phyloP scores from a whole-genome alignment of 2,113 vertebrate species.

The Oreocharis arfaki region DNA sequence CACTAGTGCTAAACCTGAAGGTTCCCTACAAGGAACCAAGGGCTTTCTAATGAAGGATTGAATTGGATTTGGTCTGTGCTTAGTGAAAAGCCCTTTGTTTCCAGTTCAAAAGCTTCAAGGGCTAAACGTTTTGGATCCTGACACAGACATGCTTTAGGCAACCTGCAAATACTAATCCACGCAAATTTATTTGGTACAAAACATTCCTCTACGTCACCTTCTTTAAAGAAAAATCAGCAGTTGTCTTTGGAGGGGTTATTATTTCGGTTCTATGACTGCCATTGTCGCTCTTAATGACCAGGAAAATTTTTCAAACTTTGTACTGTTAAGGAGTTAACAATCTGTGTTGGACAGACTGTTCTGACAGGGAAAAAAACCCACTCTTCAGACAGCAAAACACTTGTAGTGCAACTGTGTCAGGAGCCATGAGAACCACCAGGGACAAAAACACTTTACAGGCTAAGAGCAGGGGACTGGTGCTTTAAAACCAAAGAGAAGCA shows the following conservation, averaged over 20 bases:
- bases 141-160: conserved; percentile 60
- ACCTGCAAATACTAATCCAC: conserved; percentile 73
- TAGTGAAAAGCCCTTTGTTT: conserved; percentile 76
- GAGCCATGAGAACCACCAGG: background rate
- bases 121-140: conserved; percentile 65
- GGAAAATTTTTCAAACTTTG: background rate
- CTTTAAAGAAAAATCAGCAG: conserved; percentile 15
- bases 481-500: background rate
- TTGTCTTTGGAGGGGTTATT: conserved; percentile 57
- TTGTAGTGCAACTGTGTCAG: background rate
- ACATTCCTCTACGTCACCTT: conserved; percentile 63
- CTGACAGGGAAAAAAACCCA: rapidly evolving
- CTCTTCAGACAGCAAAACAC: background rate
- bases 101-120: conserved; percentile 67
- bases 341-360: background rate
- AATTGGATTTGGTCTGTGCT: conserved; percentile 65
- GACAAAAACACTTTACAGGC: background rate
- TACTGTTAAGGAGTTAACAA: background rate
- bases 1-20: conserved; percentile 72
- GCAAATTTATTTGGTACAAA: conserved; percentile 68
- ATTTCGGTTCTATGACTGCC: background rate
- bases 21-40: conserved; percentile 68
- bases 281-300: background rate
- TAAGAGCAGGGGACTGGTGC: background rate
- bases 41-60: conserved; percentile 77